These are phyloP conservation scores for Rhingia campestris DNA, from an alignment of 2,888 invertebrate genomes.

Conservation along the genomic window DNA sequence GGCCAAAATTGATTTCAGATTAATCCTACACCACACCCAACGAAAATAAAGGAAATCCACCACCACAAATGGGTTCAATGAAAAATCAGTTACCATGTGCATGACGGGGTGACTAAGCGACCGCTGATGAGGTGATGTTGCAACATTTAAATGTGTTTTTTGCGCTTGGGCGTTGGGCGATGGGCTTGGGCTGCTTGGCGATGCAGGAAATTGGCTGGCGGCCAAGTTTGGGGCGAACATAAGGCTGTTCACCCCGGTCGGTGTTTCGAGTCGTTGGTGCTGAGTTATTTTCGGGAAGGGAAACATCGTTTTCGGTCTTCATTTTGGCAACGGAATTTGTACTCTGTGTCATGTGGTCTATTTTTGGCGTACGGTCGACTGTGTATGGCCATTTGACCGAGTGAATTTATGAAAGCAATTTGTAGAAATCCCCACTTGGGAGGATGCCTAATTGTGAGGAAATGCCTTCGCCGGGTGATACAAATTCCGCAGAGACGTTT, in stretches of 20 bases:
- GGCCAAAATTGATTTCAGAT: slow-evolving; percentile 44
- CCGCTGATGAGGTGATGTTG: slow-evolving; percentile 25
- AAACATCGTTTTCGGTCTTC: not conserved
- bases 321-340: slow-evolving; percentile 25
- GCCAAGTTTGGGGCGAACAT: slow-evolving; percentile 55
- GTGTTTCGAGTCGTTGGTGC: too few species aligned
- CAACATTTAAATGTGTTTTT: slow-evolving; percentile 44
- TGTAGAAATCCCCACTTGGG: slow-evolving; percentile 34
- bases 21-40: slow-evolving; percentile 11
- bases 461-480: slow-evolving; percentile 3
- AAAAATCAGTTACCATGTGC: slow-evolving; percentile 15
- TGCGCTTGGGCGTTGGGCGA: slow-evolving; percentile 36
- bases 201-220: slow-evolving; percentile 60
- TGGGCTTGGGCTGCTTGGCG: slow-evolving; percentile 13
- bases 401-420: slow-evolving; percentile 58
- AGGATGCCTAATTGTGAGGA: slow-evolving; percentile 27
- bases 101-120: slow-evolving; percentile 15
- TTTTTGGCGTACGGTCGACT: slow-evolving; percentile 8
- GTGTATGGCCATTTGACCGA: slow-evolving; percentile 65
- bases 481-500: not conserved
- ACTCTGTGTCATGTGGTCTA: slow-evolving; percentile 53
- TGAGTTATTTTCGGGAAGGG: slow-evolving; percentile 44
- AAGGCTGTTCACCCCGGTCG: slow-evolving; percentile 51
- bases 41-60: slow-evolving; percentile 16
- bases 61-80: slow-evolving; percentile 13